Base-by-base conservation (phyloP, 2,888 invertebrate genomes). In the Drosophila imparisetae region DNA sequence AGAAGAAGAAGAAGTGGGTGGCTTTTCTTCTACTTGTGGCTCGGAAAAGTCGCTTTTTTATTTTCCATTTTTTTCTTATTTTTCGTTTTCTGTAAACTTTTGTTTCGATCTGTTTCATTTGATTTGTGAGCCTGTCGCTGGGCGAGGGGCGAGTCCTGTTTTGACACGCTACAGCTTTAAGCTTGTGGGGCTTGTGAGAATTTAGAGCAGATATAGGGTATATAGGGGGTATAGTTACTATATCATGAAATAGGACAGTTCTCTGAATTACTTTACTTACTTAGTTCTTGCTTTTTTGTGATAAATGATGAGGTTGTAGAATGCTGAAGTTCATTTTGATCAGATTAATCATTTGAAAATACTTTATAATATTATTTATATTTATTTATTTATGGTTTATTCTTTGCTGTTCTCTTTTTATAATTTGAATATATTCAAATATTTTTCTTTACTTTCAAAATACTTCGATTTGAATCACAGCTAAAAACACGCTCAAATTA, bases 101-200 rank as follows among this genome's bases (percentile, higher is more conserved):
- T 86, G 83, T 87, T 87, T 87, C 75, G 80, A 85, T 84, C 54
- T 62, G 62, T 72, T 80, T 67, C 66, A 64, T 69, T 63, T 87
- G 87, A 87, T 84, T 84, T 80, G 82, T 87, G 82, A 72, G 36
- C 60, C 67, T 57, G 66, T 74, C 79, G 58, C 55, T 27, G 61
- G n/a, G 27, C 49, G 52, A 18, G n/a, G 24, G 34, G 29, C 24
- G 36, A 40, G 18, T n/a, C 40, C 34, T 18, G 24, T 42, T 24
- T 27, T 32, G 68, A 40, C 55, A 57, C 60, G 27, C 72, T 30
- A 36, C 52, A 15, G 24, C 36, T 32, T 45, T 29, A 45, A 29
- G 2, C 18, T 4, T 2, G 30, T 38, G 3, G 2, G 24, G 30
- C 48, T n/a, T 13, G 0, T 36, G 0, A 5, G 24, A 8, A 64